Evolutionary conservation across 2,113 vertebrate genomes (phyloP).

Genomic region (Tympanuchus pallidicinctus): DNA sequence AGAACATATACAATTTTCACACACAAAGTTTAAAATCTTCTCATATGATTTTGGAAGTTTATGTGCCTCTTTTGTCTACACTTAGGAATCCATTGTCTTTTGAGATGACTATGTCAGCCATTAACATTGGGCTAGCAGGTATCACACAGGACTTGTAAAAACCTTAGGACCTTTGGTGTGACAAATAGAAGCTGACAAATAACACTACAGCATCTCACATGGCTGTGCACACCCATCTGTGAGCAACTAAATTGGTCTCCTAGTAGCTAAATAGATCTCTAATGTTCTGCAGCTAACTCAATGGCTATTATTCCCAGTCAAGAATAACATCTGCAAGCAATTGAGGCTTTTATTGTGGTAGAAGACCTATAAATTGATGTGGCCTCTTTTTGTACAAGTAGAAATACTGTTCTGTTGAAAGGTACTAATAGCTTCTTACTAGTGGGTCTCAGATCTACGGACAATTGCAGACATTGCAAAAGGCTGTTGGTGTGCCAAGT

Average conservation of each 20-base stretch:
- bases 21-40: not conserved
- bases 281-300: not conserved
- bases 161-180: not conserved
- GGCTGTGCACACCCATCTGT: not conserved
- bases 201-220: not conserved
- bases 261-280: not conserved
- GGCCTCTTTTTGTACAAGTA: not conserved
- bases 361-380: not conserved
- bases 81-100: not conserved
- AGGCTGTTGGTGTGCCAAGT: not conserved
- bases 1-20: not conserved
- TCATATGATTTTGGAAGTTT: not conserved
- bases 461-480: not conserved
- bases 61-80: not conserved
- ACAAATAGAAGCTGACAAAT: not conserved
- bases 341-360: not conserved
- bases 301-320: not conserved
- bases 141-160: not conserved
- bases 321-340: constrained; percentile 1
- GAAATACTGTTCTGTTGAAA: constrained; percentile 10
- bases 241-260: not conserved
- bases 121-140: not conserved
- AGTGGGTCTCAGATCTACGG: not conserved
- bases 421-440: constrained; percentile 3
- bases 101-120: not conserved